Evolutionary conservation across 2,888 invertebrate genomes (phyloP), one percentile per base, ranked within the genome.

Genomic region (Caenorhabditis virilis): DNA sequence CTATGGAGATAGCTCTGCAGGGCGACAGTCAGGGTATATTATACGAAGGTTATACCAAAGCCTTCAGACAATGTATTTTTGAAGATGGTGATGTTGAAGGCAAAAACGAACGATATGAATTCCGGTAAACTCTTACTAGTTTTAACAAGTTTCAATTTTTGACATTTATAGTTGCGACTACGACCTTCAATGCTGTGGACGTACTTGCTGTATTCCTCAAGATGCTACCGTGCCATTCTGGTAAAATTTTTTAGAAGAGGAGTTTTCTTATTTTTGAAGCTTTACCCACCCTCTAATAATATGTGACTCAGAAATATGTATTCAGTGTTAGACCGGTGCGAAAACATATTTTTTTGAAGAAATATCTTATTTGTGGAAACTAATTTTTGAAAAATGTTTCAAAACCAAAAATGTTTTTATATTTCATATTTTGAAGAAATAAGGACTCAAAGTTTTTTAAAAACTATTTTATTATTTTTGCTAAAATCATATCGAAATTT

Each of bases 51-150:
- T 80, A 80, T 63, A 59, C 64, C n/a, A 72, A 78, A 42, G 77
- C 76, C 33, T 82, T 82, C 70, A 72, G 69, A 25, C 71, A 75
- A 55, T 82, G 82, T 65, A 68, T 82, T 49, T 82, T 77, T 60
- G 82, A 82, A 50, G 82, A 82, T 48, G 76, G 76, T 27, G 71
- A 69, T 48, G 77, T 82, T 23, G 65, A 73, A 48, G 82, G 82
- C 20, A 70, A 71, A 45, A 82, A 82, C 57, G 82, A 82, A 67
- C 74, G 82, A 62, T 82, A 82, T 70, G 82, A 78, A 55, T 78
- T 76, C 60, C 73, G 77, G 77, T 77, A 33, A 25, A 33, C 50
- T 54, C 13, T 42, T 2, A 16, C 41, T 36, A n/a, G 22, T 20
- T 38, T 54, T 38, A 35, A 41, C 27, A 54, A 27, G 39, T 36